phyloP scores from a whole-genome alignment of 2,113 vertebrate species.

The Mustelus asterias region DNA sequence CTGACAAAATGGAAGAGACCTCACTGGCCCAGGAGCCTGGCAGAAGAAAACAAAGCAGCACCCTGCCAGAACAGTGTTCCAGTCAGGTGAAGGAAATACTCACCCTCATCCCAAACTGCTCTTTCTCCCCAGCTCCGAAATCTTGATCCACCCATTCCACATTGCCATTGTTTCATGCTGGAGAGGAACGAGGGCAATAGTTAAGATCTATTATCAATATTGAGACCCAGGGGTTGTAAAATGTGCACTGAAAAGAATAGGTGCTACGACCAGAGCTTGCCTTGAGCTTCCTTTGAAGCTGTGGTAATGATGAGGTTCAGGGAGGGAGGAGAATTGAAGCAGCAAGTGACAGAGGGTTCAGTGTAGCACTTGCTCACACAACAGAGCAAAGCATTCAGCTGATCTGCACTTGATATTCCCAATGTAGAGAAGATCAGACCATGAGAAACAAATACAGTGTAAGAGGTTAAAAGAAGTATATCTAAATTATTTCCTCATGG shows the following conservation, averaged over 20 bases:
- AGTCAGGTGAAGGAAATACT: not conserved
- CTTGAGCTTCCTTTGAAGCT: not conserved
- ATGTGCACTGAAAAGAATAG: not conserved
- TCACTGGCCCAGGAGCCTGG: not conserved
- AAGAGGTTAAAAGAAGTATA: not conserved
- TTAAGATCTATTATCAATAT: not conserved
- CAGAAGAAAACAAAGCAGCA: not conserved
- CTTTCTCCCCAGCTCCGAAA: not conserved
- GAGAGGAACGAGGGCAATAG: not conserved
- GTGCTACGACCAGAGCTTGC: not conserved
- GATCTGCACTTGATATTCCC: not conserved
- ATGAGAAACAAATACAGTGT: not conserved
- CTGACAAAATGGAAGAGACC: not conserved
- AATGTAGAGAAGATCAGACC: not conserved
- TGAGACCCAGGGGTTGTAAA: not conserved
- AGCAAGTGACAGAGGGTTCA: not conserved
- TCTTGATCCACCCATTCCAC: not conserved
- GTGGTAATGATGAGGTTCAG: not conserved
- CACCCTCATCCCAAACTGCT: not conserved
- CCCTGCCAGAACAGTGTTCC: not conserved
- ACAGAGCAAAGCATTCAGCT: not conserved
- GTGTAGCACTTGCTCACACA: not conserved
- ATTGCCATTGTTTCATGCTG: not conserved
- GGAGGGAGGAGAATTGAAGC: not conserved
- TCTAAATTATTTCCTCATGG: not conserved